These are phyloP conservation scores for Catocala sponsa DNA, from an alignment of 2,888 invertebrate genomes.

Conservation along the genomic window DNA sequence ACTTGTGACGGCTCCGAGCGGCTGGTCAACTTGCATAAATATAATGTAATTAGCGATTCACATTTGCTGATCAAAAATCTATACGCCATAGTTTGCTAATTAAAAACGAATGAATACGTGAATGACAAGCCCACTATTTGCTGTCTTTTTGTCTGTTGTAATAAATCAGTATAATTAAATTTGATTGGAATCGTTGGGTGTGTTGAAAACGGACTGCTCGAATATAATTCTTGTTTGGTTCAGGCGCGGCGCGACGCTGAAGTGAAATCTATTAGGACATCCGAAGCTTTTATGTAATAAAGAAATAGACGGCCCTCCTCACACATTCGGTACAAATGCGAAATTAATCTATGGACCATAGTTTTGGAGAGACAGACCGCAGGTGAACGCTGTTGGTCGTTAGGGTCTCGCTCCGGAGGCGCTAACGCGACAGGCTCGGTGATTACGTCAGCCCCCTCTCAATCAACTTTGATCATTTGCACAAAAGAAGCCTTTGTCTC, in stretches of 20 bases:
- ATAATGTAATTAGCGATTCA: slow-evolving; percentile 7
- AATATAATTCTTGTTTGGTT: too few species aligned
- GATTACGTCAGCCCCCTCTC: slow-evolving; percentile 42
- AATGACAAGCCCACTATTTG: slow-evolving; percentile 3
- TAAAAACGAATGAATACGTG: slow-evolving; percentile 23
- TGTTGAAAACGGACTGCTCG: too few species aligned
- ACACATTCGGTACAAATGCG: too few species aligned
- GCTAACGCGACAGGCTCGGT: slow-evolving; percentile 16
- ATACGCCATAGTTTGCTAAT: slow-evolving; percentile 17
- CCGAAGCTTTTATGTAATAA: slow-evolving; percentile 26
- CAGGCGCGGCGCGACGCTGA: slow-evolving; percentile 4
- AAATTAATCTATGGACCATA: too few species aligned
- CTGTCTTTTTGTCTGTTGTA: slow-evolving; percentile 2
- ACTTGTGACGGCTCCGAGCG: background rate
- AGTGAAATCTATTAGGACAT: slow-evolving; percentile 33
- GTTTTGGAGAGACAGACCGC: background rate
- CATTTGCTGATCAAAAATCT: slow-evolving; percentile 23
- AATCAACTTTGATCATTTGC: slow-evolving; percentile 27
- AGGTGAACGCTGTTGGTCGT: slow-evolving; percentile 14
- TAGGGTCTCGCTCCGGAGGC: slow-evolving; percentile 16
- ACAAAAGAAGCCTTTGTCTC: slow-evolving; percentile 33
- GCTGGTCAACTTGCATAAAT: slow-evolving; percentile 3
- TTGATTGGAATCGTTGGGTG: too few species aligned
- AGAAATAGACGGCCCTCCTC: background rate
- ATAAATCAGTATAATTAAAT: too few species aligned